phyloP scores from a whole-genome alignment of 2,113 vertebrate species.

The Puma concolor region DNA sequence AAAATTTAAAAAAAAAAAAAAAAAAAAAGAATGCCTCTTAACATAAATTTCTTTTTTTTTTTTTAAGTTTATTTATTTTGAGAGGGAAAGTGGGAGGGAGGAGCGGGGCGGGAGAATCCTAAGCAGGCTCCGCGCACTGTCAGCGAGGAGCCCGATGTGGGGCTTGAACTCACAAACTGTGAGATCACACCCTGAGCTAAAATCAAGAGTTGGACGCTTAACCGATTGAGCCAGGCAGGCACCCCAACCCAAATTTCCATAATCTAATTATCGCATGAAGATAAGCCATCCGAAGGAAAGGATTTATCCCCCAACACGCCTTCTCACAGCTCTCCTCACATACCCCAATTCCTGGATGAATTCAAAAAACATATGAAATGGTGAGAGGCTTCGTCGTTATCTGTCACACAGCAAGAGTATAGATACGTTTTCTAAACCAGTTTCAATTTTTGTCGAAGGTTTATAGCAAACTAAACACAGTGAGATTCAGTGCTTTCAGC shows the following conservation, averaged over 20 bases:
- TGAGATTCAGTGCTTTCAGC: not conserved
- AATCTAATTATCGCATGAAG: not conserved
- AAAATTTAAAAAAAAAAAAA: too few relatives aligned
- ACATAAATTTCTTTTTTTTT: too few relatives aligned
- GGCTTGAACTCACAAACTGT: too few relatives aligned
- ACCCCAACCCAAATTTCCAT: not conserved
- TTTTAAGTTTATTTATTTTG: too few relatives aligned
- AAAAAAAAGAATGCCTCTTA: not conserved
- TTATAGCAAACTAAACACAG: not conserved
- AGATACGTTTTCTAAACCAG: not conserved
- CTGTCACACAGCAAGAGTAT: not conserved
- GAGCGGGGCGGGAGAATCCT: too few relatives aligned
- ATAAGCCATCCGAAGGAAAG: not conserved
- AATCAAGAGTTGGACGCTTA: too few relatives aligned
- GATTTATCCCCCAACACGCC: rapidly evolving
- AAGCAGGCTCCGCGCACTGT: too few relatives aligned
- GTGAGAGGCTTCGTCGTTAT: not conserved
- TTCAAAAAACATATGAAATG: not conserved
- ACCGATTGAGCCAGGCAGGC: too few relatives aligned
- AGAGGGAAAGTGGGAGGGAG: too few relatives aligned
- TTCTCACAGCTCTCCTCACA: not conserved
- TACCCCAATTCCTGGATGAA: not conserved
- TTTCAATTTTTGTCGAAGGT: not conserved
- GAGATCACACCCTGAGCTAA: too few relatives aligned
- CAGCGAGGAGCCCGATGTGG: too few relatives aligned